Evolutionary conservation across 2,797 vertebrate species (phyloP).

Genomic region (Anguilla pacifica): DNA sequence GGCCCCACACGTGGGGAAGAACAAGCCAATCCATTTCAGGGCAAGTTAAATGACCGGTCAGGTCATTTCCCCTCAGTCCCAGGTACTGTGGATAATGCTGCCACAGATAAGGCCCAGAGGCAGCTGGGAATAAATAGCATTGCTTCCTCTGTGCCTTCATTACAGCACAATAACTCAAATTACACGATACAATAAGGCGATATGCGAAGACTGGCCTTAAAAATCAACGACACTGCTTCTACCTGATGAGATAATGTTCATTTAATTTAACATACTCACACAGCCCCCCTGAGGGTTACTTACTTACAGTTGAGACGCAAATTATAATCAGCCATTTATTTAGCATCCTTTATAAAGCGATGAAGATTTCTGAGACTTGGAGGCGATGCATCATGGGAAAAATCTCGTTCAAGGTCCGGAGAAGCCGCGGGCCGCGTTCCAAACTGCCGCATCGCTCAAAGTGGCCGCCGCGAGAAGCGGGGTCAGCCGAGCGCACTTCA

Average conservation of each 20-base stretch:
- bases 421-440: background rate
- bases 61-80: background rate
- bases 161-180: background rate
- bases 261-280: background rate
- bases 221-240: background rate
- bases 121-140: background rate
- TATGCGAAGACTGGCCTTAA: background rate
- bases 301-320: background rate
- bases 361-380: background rate
- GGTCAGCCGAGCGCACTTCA: background rate
- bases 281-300: background rate
- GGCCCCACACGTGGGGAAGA: background rate
- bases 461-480: background rate
- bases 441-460: background rate
- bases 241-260: background rate
- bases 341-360: background rate
- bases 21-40: conserved; percentile 27
- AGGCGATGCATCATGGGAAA: background rate
- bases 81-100: background rate
- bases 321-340: background rate
- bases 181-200: background rate
- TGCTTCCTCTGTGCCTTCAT: background rate
- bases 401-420: background rate
- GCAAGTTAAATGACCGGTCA: background rate
- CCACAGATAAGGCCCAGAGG: background rate